A percentile compares a stretch with the other conserved stretches of the same genome.
Evolutionary conservation across 2,797 vertebrate species (phyloP).

Genomic region (Luscinia luscinia): DNA sequence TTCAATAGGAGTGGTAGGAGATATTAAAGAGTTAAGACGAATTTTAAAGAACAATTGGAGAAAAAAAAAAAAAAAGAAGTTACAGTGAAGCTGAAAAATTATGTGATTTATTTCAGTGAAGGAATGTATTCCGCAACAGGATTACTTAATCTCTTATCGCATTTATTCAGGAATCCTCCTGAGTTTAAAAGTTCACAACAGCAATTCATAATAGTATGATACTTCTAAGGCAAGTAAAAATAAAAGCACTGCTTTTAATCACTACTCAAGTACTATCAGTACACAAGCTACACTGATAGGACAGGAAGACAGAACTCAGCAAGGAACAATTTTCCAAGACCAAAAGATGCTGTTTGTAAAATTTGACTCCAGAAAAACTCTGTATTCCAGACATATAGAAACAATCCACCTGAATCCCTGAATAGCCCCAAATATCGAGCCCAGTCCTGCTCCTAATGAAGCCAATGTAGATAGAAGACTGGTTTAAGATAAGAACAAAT

Average conservation of each 20-base stretch:
- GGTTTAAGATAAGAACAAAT: not conserved
- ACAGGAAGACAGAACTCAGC: not conserved
- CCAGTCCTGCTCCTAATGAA: not conserved
- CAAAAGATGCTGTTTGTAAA: not conserved
- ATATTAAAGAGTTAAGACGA: slow-evolving; percentile 32
- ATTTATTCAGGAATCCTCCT: slow-evolving; percentile 68
- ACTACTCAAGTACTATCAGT: slow-evolving; percentile 9
- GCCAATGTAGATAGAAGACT: not conserved
- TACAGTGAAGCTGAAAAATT: slow-evolving; percentile 43
- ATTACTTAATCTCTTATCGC: slow-evolving; percentile 72
- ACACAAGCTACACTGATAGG: not conserved
- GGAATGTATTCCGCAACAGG: slow-evolving; percentile 62
- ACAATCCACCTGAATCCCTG: not conserved
- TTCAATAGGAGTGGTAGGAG: not conserved
- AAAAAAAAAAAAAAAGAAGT: not conserved
- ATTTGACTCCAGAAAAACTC: not conserved
- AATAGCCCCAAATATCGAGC: not conserved
- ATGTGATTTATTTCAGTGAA: slow-evolving; percentile 66
- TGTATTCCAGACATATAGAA: not conserved
- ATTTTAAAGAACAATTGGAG: slow-evolving; percentile 26
- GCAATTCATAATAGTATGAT: slow-evolving; percentile 64
- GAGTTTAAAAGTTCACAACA: slow-evolving; percentile 81
- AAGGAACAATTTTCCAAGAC: not conserved
- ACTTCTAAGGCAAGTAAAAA: slow-evolving; percentile 57
- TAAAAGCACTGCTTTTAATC: slow-evolving; percentile 69